Evolutionary conservation across 2,113 vertebrate species (phyloP).

Genomic region (Grantiella picta): DNA sequence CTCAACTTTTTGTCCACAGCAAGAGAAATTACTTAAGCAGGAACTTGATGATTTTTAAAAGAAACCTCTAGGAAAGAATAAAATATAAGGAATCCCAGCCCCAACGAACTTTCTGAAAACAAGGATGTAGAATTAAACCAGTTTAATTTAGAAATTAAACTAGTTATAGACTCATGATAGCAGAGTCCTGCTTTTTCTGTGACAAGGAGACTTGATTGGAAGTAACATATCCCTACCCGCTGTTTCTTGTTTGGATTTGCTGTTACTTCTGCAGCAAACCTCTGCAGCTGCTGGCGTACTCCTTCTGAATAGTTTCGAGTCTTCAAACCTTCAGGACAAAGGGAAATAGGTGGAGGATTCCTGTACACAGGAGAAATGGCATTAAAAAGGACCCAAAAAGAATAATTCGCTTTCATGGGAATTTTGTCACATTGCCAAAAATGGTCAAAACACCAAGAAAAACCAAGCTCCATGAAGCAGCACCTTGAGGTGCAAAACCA

Average conservation of each 20-base stretch:
- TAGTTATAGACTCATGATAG: rapidly evolving
- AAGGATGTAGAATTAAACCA: neutral
- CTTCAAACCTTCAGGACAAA: constrained; percentile 64
- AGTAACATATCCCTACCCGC: constrained; percentile 25
- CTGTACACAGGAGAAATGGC: neutral
- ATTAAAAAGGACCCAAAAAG: neutral
- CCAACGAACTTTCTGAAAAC: neutral
- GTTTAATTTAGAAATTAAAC: neutral
- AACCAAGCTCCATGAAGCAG: neutral
- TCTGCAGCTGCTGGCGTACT: constrained; percentile 24
- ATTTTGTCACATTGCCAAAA: neutral
- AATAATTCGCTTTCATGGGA: neutral
- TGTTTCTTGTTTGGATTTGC: constrained; percentile 58
- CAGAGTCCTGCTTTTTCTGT: neutral
- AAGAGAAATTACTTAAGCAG: neutral
- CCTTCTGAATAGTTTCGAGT: constrained; percentile 44
- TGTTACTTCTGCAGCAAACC: constrained; percentile 55
- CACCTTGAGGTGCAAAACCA: neutral
- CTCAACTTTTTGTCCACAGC: neutral
- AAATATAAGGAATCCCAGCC: neutral
- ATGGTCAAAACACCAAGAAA: neutral
- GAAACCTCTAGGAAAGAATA: neutral
- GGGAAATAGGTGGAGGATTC: constrained; percentile 64
- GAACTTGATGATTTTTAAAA: neutral
- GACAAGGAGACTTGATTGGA: neutral